These are phyloP conservation scores for Planiliza haematocheilus DNA, from an alignment of 2,113 vertebrate species.

Conservation along the genomic window DNA sequence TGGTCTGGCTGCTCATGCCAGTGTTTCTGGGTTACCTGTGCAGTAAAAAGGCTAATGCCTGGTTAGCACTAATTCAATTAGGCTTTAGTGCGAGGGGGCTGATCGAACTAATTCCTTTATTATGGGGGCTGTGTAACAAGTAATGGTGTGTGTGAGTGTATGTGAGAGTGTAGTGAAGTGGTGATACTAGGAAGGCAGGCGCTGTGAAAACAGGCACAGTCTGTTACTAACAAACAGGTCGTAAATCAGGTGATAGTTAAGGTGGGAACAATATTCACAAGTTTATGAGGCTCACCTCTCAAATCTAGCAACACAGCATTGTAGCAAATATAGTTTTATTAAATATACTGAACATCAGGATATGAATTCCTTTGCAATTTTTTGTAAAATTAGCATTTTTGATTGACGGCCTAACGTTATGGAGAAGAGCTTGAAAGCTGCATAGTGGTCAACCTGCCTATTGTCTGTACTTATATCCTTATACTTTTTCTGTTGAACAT, in stretches of 20 bases:
- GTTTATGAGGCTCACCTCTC: slow-evolving; percentile 33
- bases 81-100: slow-evolving; percentile 76
- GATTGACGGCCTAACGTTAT: too few relatives aligned
- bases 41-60: slow-evolving; percentile 63
- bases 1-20: slow-evolving; percentile 59
- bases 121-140: slow-evolving; percentile 61
- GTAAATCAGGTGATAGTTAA: slow-evolving; percentile 70
- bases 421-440: too few relatives aligned
- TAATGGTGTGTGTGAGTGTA: slow-evolving; percentile 67
- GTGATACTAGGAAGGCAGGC: slow-evolving; percentile 51
- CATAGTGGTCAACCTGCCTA: too few relatives aligned
- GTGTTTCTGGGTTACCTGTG: slow-evolving; percentile 80
- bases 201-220: slow-evolving; percentile 63
- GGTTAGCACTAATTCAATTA: slow-evolving; percentile 80
- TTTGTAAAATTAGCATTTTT: too few relatives aligned
- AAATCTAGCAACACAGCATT: slow-evolving; percentile 1
- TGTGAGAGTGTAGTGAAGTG: slow-evolving; percentile 32
- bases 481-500: too few relatives aligned
- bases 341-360: too few relatives aligned
- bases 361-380: too few relatives aligned
- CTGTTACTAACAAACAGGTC: slow-evolving; percentile 72
- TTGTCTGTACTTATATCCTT: too few relatives aligned
- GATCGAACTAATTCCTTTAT: slow-evolving; percentile 73
- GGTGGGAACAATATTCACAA: slow-evolving; percentile 20
- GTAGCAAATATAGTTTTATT: background rate